Percentiles rank a stretch among this genome's conserved stretches.
These are phyloP conservation scores for Zosterops japonicus DNA, from an alignment of 2,113 vertebrate species.

Conservation along the genomic window DNA sequence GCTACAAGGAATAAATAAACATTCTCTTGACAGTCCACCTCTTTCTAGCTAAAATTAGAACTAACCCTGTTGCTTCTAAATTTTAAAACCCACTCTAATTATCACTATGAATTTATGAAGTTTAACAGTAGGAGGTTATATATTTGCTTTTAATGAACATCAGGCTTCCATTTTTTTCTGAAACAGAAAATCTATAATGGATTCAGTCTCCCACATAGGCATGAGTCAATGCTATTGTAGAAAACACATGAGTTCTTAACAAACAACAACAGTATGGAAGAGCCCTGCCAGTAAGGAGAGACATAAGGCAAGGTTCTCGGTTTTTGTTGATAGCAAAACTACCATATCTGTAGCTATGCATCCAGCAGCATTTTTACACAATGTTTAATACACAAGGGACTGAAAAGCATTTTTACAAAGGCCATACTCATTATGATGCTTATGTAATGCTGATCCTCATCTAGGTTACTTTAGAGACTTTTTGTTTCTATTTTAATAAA, in stretches of 20 bases:
- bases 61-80: background rate
- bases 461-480: background rate
- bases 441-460: background rate
- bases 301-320: background rate
- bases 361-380: background rate
- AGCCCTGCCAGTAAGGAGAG: background rate
- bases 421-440: background rate
- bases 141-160: constrained; percentile 55
- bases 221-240: background rate
- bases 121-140: constrained; percentile 32
- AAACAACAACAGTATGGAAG: background rate
- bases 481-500: background rate
- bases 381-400: background rate
- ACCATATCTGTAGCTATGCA: background rate
- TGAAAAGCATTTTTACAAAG: background rate
- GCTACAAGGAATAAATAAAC: constrained; percentile 10
- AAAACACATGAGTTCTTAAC: constrained; percentile 6
- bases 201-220: constrained; percentile 29
- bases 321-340: background rate
- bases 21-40: background rate
- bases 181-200: constrained; percentile 21
- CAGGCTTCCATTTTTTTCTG: background rate
- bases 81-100: constrained; percentile 54
- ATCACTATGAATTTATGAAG: constrained; percentile 30
- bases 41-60: constrained; percentile 25